Percentiles rank a stretch among this genome's conserved stretches.
phyloP scores from a whole-genome alignment of 2,113 vertebrate species.

The Calidris pygmaea region DNA sequence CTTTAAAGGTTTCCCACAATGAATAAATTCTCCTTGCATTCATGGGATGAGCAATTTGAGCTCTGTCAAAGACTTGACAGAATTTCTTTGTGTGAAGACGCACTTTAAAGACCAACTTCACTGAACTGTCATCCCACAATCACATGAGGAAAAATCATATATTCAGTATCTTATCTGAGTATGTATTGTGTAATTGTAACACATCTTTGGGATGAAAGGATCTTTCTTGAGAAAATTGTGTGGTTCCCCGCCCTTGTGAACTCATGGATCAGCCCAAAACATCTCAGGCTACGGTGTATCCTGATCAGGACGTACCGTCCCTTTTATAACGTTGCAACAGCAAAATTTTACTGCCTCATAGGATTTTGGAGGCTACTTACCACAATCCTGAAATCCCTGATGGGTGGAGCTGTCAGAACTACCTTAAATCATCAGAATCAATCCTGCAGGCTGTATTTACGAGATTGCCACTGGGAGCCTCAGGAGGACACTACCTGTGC shows the following conservation, averaged over 20 bases:
- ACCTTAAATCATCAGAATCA: background rate
- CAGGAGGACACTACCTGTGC: background rate
- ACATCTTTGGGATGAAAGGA: background rate
- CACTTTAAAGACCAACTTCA: background rate
- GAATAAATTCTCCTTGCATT: background rate
- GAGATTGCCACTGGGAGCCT: background rate
- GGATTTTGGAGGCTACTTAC: background rate
- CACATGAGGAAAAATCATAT: background rate
- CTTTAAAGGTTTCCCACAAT: background rate
- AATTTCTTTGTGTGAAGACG: background rate
- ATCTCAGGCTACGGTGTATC: accelerated
- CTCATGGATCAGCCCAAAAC: background rate
- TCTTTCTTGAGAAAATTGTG: background rate
- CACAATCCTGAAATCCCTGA: background rate
- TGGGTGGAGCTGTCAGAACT: background rate
- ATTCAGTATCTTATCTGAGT: background rate
- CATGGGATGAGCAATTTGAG: background rate
- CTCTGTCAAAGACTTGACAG: background rate
- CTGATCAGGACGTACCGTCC: background rate
- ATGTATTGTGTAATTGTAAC: accelerated
- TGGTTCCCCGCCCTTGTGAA: background rate
- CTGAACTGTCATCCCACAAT: background rate
- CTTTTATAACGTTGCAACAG: background rate
- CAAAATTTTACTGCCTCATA: background rate
- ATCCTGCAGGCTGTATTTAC: background rate